phyloP scores from a whole-genome alignment of 2,797 vertebrate genomes.

The Muscicapa striata region DNA sequence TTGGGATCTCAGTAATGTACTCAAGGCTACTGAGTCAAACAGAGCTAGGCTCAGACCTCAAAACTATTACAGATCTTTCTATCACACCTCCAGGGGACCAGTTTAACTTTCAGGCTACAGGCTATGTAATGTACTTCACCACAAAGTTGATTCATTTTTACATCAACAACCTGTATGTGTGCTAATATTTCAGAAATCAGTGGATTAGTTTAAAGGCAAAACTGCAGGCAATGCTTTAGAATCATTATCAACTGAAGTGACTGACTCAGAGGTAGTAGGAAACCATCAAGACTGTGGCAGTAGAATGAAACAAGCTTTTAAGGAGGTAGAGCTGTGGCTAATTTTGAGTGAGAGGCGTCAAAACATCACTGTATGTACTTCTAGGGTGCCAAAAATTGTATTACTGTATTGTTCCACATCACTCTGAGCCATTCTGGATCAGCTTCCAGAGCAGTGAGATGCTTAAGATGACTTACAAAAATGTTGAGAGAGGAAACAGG shows the following conservation, averaged over 20 bases:
- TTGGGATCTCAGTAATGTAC: not conserved
- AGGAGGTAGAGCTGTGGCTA: not conserved
- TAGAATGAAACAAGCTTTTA: not conserved
- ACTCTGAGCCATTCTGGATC: not conserved
- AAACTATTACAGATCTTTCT: not conserved
- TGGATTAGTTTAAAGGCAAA: not conserved
- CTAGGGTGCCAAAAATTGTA: not conserved
- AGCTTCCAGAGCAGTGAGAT: not conserved
- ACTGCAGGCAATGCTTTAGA: not conserved
- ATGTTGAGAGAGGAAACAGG: not conserved
- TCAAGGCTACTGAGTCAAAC: not conserved
- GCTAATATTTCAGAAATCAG: slow-evolving; percentile 4
- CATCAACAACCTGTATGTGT: not conserved
- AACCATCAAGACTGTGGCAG: not conserved
- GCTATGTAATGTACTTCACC: not conserved
- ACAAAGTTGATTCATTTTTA: not conserved
- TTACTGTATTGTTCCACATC: not conserved
- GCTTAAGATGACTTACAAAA: not conserved
- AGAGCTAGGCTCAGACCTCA: not conserved
- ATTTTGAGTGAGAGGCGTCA: not conserved
- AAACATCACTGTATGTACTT: not conserved
- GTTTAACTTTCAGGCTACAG: not conserved
- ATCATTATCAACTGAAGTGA: not conserved
- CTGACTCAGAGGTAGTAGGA: not conserved
- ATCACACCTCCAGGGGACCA: not conserved